phyloP scores from a whole-genome alignment of 2,888 invertebrate genomes.

The Drosophila diplacantha region DNA sequence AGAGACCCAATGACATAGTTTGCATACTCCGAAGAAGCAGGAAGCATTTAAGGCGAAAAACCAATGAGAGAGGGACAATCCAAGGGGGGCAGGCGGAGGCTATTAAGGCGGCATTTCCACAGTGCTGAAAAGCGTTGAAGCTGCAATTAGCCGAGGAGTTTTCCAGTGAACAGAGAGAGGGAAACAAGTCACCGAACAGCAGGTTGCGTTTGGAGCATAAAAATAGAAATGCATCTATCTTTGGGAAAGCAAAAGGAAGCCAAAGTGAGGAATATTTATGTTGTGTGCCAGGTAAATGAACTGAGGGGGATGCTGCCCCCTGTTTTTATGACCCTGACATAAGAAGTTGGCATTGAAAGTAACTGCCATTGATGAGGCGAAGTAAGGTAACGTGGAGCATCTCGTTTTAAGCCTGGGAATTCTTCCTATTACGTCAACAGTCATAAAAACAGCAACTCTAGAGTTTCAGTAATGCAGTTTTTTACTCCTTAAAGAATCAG shows the following conservation, averaged over 20 bases:
- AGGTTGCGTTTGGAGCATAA: slow-evolving; percentile 34
- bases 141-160: slow-evolving; percentile 52
- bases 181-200: slow-evolving; percentile 6
- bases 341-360: slow-evolving; percentile 12
- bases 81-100: slow-evolving; percentile 29
- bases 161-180: not conserved
- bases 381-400: slow-evolving; percentile 4
- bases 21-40: slow-evolving; percentile 45
- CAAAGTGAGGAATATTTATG: slow-evolving; percentile 32
- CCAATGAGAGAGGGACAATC: slow-evolving; percentile 3
- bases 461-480: too few relatives aligned
- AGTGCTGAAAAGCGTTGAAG: slow-evolving; percentile 59
- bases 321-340: slow-evolving; percentile 10
- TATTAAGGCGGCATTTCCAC: slow-evolving; percentile 61
- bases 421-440: slow-evolving; percentile 1
- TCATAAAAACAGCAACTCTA: not conserved
- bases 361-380: slow-evolving; percentile 19
- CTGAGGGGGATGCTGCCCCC: slow-evolving; percentile 12
- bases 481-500: not conserved
- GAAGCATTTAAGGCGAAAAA: slow-evolving; percentile 16
- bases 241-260: slow-evolving; percentile 30
- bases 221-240: slow-evolving; percentile 50
- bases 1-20: slow-evolving; percentile 64
- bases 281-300: slow-evolving; percentile 40
- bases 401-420: not conserved